Evolutionary conservation across 2,797 vertebrate genomes (phyloP), one percentile per base, ranked within the genome.

Genomic region (Labroides dimidiatus): DNA sequence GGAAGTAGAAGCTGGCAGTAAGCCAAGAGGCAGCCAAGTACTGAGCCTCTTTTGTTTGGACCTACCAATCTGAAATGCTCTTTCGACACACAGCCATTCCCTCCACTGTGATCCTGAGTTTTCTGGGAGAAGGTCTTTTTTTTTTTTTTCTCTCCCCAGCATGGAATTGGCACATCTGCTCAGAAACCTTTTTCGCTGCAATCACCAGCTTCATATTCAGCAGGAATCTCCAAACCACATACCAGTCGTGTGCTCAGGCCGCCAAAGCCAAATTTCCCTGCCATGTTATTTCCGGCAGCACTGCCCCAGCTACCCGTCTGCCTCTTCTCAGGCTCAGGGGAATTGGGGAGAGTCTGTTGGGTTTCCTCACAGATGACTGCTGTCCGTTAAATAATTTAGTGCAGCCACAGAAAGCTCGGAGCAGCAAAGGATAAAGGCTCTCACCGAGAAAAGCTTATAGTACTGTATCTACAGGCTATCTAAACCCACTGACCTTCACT

Each of bases 341-440:
- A 86, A 59, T 51, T 58, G 73, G 61, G 63, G 57, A 75, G 51
- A 72, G 71, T 82, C 82, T 83, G 69, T 4, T 73, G 74, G 79
- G 75, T 81, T 87, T 82, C 84, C 84, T 88, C 65, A 53, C 78
- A 78, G 79, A 86, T 82, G 71, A 73, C 83, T 81, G 81, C 81
- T 86, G 64, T 76, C 69, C 77, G 66, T 82, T 92, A 69, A 92
- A 92, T 93, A 87, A 91, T 92, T 91, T 72, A 92, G 75, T 56
- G 70, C 55, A 55, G 64, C 66, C 75, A 78, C 78, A 82, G 81
- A 75, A 82, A 79, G 78, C 87, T 86, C 24, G 6, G 66, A 81
- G 71, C 56, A 63, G 69, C 57, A 54, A 80, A 77, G 75, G 83
- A 81, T 85, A 78, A 54, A 69, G 54, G 62, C 77, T 72, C 50